Evolutionary conservation across 2,113 vertebrate genomes (phyloP), one percentile per base, ranked within the genome.

Genomic region (Sinocyclocheilus anshuiensis): DNA sequence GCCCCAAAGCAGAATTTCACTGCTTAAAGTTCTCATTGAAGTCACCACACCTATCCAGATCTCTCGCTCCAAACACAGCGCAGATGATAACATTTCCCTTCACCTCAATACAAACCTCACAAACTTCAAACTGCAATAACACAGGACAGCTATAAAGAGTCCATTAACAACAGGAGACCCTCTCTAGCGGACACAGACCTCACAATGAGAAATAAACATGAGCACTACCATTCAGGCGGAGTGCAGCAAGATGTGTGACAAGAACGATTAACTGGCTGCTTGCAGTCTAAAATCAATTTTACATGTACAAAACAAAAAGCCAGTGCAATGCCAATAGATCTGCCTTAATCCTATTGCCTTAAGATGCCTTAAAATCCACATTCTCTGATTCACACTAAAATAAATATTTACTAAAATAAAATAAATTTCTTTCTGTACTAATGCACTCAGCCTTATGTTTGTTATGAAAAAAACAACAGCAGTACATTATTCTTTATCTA

Each of bases 261-360:
- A 16, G 55, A 77, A 63, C 84, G 84, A 84, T 82, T 69, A 85
- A 59, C 67, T 91, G 89, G 86, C 88, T 91, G 86, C 89, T 89
- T 91, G 90, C 87, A 87, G 91, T 92, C 91, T 93, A 91, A 93
- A 94, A 94, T 94, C 92, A 93, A 93, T 91, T 92, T 89, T 89
- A 93, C 90, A 92, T 89, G 90, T 92, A 78, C 42, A 86, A 86
- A 79, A 92, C 90, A 79, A 92, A 91, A 93, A 91, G 91, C 87
- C 89, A 88, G 90, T 89, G 90, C 90, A 93, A 93, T 90, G 91
- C 93, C 94, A 94, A 94, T 94, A 93, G 92, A 92, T 93, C 92
- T 90, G 92, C 84, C 82, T 91, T 94, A 94, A 94, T 94, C 92
- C 92, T 90, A 91, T 92, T 92, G 91, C 93, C 90, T 90, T 88